Conservation (phyloP, 1,140 invertebrate species). For the Bacillus rossius region DNA sequence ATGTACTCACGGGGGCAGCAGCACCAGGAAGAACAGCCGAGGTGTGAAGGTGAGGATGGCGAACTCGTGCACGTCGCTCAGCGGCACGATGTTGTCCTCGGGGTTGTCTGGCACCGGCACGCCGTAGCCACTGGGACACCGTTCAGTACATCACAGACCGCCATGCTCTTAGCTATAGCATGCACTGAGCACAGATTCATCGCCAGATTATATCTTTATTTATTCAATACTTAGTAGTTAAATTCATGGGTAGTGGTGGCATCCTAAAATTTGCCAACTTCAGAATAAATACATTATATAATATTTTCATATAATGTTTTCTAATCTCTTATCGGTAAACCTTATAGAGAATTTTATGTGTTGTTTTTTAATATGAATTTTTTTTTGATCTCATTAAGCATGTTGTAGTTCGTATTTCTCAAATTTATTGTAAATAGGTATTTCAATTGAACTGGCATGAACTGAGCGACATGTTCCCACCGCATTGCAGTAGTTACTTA, state of each 20-base stretch:
- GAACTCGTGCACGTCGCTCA: constrained; percentile 4
- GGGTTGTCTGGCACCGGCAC: background rate
- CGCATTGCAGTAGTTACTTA: background rate
- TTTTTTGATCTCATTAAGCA: too few species aligned
- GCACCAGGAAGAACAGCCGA: constrained; percentile 38
- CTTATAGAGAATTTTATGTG: too few species aligned
- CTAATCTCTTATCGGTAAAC: too few species aligned
- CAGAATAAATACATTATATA: too few species aligned
- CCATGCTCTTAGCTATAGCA: background rate
- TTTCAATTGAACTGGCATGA: too few species aligned
- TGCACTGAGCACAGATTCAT: background rate
- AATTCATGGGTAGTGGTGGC: background rate
- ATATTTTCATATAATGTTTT: too few species aligned
- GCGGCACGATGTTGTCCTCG: background rate
- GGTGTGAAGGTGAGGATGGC: constrained; percentile 34
- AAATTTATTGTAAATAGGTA: too few species aligned
- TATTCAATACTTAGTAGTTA: background rate
- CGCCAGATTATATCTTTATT: background rate
- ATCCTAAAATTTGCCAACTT: too few species aligned
- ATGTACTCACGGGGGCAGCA: constrained; percentile 45
- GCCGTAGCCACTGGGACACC: background rate
- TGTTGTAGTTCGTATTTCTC: too few species aligned
- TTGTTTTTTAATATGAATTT: too few species aligned
- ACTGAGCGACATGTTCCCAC: too few species aligned
- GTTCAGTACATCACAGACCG: background rate